Percentiles rank a stretch among this genome's conserved stretches.
Evolutionary conservation across 2,113 vertebrate species (phyloP).

Genomic region (Gorsachius goisagi): DNA sequence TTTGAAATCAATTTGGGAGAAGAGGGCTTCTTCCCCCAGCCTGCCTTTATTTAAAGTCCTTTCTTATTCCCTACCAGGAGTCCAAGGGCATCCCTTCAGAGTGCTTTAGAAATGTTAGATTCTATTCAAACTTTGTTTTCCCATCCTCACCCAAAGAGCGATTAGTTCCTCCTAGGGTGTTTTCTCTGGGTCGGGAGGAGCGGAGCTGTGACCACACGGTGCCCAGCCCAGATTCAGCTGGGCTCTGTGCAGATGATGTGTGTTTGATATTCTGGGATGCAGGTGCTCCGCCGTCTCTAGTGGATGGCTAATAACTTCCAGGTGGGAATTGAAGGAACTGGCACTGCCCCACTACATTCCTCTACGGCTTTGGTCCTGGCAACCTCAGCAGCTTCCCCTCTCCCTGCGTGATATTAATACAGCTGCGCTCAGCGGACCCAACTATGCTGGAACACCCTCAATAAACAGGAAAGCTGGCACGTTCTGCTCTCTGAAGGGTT

Average conservation of each 20-base stretch:
- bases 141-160: neutral
- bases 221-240: neutral
- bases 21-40: neutral
- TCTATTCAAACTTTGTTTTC: neutral
- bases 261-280: neutral
- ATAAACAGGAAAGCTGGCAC: neutral
- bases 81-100: constrained; percentile 41
- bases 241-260: neutral
- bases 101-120: neutral
- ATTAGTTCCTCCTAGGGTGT: neutral
- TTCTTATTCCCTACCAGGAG: constrained; percentile 37
- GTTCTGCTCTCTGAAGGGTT: neutral
- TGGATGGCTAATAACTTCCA: neutral
- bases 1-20: constrained; percentile 56
- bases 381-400: neutral
- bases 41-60: neutral
- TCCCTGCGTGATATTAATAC: neutral
- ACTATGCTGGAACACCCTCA: neutral
- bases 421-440: neutral
- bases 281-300: neutral
- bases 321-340: constrained; percentile 13
- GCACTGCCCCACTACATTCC: neutral
- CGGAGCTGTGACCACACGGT: fast-evolving
- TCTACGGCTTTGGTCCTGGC: neutral
- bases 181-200: neutral